These are phyloP conservation scores for Micronycteris hirsuta DNA, from an alignment of 2,113 vertebrate species.

Conservation along the genomic window DNA sequence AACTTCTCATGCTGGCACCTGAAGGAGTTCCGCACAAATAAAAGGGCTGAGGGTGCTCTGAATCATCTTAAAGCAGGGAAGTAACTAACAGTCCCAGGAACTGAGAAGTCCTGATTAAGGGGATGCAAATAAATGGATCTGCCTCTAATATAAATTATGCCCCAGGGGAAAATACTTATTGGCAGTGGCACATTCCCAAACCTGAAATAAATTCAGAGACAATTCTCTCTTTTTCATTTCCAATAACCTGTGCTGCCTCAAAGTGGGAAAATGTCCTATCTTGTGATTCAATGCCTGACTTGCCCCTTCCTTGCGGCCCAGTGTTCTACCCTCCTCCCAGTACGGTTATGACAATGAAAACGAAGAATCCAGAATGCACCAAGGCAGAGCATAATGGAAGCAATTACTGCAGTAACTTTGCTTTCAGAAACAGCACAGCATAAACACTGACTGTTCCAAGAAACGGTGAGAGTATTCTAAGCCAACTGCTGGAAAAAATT, in stretches of 20 bases:
- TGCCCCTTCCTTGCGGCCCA: background rate
- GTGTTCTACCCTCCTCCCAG: slow-evolving; percentile 24
- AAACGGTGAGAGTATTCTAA: slow-evolving; percentile 38
- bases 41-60: slow-evolving; percentile 34
- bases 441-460: slow-evolving; percentile 63
- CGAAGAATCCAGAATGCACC: slow-evolving; percentile 41
- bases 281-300: background rate
- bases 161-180: slow-evolving; percentile 20
- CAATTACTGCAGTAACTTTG: slow-evolving; percentile 57
- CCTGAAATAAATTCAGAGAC: slow-evolving; percentile 22
- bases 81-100: slow-evolving; percentile 37
- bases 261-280: background rate
- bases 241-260: background rate
- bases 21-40: slow-evolving; percentile 34
- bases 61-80: slow-evolving; percentile 49
- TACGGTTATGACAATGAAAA: slow-evolving; percentile 40
- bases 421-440: slow-evolving; percentile 57
- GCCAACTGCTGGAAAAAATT: slow-evolving; percentile 67
- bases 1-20: slow-evolving; percentile 27
- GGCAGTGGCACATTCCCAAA: slow-evolving; percentile 21
- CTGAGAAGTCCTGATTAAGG: slow-evolving; percentile 18
- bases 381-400: slow-evolving; percentile 59
- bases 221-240: slow-evolving; percentile 16
- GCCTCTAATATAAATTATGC: slow-evolving; percentile 45
- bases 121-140: slow-evolving; percentile 46